A percentile compares a stretch with the other conserved stretches of the same genome.
These are phyloP conservation scores for Dipus sagitta DNA, from an alignment of 2,797 vertebrate species.

Conservation along the genomic window DNA sequence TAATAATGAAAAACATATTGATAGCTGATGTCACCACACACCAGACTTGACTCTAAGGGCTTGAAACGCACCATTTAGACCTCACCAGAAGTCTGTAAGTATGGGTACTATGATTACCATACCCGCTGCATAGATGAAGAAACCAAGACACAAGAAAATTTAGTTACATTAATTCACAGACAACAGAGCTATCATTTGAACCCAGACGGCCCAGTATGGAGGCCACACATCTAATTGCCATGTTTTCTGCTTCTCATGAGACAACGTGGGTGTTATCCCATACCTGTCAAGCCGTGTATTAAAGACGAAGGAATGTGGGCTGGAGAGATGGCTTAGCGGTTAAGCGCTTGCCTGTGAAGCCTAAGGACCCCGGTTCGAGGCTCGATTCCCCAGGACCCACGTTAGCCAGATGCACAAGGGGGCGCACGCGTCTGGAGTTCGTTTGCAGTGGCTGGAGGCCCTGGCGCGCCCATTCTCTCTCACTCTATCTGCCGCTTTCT, in stretches of 20 bases:
- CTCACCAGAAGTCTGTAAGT: neutral
- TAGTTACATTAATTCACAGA: neutral
- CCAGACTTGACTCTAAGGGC: neutral
- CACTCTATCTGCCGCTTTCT: too few relatives aligned
- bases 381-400: too few relatives aligned
- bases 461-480: too few relatives aligned
- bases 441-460: too few relatives aligned
- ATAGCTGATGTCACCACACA: neutral
- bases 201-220: neutral
- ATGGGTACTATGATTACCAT: neutral
- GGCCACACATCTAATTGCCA: neutral
- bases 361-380: too few relatives aligned
- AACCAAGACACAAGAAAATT: neutral
- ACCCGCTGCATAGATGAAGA: slow-evolving; percentile 22
- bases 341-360: too few relatives aligned
- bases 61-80: neutral
- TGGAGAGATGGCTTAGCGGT: too few relatives aligned
- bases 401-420: too few relatives aligned
- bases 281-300: neutral
- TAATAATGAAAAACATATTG: neutral
- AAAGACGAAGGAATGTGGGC: neutral
- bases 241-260: neutral
- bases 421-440: too few relatives aligned
- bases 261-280: neutral
- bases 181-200: neutral